Evolutionary conservation across 2,888 invertebrate genomes (phyloP), one percentile per base, ranked within the genome.

Genomic region (Glaucopsyche alexis): DNA sequence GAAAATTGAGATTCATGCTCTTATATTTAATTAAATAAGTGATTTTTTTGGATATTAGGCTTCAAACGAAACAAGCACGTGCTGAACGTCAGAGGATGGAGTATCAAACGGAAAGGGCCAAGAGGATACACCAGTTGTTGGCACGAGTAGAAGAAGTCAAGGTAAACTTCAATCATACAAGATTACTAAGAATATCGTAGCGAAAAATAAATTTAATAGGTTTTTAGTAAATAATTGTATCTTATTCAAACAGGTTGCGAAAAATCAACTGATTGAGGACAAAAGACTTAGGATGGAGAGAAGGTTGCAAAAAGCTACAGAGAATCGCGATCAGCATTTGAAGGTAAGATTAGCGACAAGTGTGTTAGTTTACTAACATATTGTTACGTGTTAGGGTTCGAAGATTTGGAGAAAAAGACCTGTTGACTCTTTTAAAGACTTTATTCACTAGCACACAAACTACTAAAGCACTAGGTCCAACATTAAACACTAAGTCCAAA

Each of bases 51-150:
- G 29, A 29, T 4, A 29, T 29, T 77, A 87, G 87, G 67, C 96
- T 98, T 79, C 98, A 98, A 87, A 97, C 96, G 0, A 98, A 98
- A 83, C 98, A 99, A 83, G 97, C 97, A 0, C 95, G 97, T 75
- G 99, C 99, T 0, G 97, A 98, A 80, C 95, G 97, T 75, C 96
- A 98, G 80, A 93, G 99, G 0, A 95, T 96, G 80, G 95, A 96
- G 79, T 90, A 98, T 49, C 95, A 97, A 80, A 96, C 96, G 73
- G 97, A 98, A 80, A 96, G 98, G 79, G 95, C 98, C 0, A 95
- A 96, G 78, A 96, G 97, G 82, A 94, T 99, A 78, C 96, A 98
- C 78, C 97, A 97, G 76, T 91, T 99, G 1, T 91, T 97, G 69
- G 97, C 96, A 14, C 96, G 98, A 82, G 99, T 98, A 0, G 96